These are phyloP conservation scores for Carassius auratus DNA, from an alignment of 2,113 vertebrate genomes.

Conservation along the genomic window DNA sequence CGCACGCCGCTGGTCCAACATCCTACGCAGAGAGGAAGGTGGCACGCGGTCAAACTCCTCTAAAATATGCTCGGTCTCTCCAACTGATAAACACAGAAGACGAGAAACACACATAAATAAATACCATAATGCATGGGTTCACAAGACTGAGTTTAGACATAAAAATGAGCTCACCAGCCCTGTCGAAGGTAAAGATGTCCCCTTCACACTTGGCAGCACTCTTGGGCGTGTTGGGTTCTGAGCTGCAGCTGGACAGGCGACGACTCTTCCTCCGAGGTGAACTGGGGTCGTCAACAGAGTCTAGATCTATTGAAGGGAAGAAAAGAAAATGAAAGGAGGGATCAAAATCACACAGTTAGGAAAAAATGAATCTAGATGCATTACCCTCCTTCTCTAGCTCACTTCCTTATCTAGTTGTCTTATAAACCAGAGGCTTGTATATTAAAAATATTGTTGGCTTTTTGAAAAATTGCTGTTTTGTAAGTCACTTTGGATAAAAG, in stretches of 20 bases:
- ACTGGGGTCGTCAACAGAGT: conserved; percentile 84
- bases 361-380: neutral
- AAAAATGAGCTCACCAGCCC: conserved; percentile 46
- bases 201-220: conserved; percentile 90
- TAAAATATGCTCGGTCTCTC: conserved; percentile 82
- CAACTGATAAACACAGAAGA: conserved; percentile 51
- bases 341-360: neutral
- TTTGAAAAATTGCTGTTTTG: no score
- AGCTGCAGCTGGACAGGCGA: conserved; percentile 89
- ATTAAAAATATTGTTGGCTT: no score
- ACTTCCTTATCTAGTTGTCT: no score
- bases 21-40: conserved; percentile 86
- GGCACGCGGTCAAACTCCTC: conserved; percentile 87
- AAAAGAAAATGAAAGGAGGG: neutral
- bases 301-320: conserved; percentile 75
- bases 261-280: conserved; percentile 89
- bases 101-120: neutral
- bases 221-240: conserved; percentile 91
- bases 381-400: no score
- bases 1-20: conserved; percentile 87
- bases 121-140: neutral
- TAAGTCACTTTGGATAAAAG: no score
- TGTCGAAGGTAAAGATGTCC: conserved; percentile 61
- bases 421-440: no score
- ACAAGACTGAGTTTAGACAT: neutral